These are phyloP conservation scores for Lathamus discolor DNA, from an alignment of 2,113 vertebrate species.

Conservation along the genomic window DNA sequence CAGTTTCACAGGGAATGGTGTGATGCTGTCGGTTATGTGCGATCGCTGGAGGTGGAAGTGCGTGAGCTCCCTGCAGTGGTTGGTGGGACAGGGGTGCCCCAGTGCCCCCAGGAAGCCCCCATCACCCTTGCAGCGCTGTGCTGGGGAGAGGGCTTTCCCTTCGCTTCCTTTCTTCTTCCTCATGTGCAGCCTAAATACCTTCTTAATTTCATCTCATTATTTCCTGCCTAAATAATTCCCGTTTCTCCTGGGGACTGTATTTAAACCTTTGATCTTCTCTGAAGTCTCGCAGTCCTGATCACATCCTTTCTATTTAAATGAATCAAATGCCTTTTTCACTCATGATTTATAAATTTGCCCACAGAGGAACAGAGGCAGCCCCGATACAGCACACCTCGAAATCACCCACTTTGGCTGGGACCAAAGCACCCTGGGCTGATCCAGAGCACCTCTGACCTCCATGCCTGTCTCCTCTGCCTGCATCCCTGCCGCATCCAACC, in stretches of 20 bases:
- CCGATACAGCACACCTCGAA: not conserved
- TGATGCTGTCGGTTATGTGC: not conserved
- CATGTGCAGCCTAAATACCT: not conserved
- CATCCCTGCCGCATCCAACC: not conserved
- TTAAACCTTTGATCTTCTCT: conserved; percentile 67
- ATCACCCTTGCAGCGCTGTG: accelerated
- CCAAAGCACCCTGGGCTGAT: not conserved
- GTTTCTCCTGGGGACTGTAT: not conserved
- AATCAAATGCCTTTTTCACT: conserved; percentile 42
- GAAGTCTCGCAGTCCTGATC: conserved; percentile 36
- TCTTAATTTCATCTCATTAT: conserved; percentile 64
- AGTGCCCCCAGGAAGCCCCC: not conserved
- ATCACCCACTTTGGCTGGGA: not conserved
- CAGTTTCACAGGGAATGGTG: not conserved
- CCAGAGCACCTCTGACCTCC: not conserved
- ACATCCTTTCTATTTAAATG: conserved; percentile 26
- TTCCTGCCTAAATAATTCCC: conserved; percentile 54
- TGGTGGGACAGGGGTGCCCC: not conserved
- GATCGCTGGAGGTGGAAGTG: not conserved
- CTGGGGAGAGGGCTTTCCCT: not conserved
- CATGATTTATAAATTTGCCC: conserved; percentile 3
- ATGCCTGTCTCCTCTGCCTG: not conserved
- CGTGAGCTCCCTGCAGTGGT: not conserved
- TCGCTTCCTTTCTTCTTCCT: not conserved
- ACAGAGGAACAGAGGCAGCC: not conserved